These are phyloP conservation scores for Tapirus indicus DNA, from an alignment of 2,797 vertebrate species.

Conservation along the genomic window DNA sequence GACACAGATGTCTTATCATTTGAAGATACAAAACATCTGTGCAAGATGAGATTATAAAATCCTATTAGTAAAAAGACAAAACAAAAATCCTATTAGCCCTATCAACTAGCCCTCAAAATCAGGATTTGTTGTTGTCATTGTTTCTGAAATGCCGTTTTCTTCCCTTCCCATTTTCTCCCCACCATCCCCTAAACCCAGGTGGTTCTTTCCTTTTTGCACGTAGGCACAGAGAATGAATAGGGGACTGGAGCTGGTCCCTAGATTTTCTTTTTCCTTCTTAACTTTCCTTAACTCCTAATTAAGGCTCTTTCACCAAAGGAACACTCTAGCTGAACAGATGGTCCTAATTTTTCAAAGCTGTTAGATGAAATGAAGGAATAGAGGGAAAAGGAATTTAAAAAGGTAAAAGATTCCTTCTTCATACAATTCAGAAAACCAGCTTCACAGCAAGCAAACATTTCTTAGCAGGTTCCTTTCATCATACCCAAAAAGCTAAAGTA, in stretches of 20 bases:
- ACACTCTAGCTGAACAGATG: background rate
- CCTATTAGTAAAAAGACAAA: constrained; percentile 35
- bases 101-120: constrained; percentile 17
- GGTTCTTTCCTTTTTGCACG: background rate
- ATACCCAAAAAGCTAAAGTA: constrained; percentile 14
- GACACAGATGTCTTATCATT: background rate
- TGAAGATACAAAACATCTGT: constrained; percentile 58
- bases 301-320: background rate
- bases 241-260: background rate
- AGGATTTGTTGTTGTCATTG: background rate
- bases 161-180: background rate
- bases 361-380: constrained; percentile 25
- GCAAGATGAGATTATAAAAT: constrained; percentile 22
- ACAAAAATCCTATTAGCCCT: background rate
- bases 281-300: constrained; percentile 35
- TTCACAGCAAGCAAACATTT: constrained; percentile 54
- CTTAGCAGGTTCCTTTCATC: constrained; percentile 38
- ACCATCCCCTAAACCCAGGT: background rate
- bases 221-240: constrained; percentile 19
- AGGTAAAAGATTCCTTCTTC: constrained; percentile 6
- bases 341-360: constrained; percentile 37
- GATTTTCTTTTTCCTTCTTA: constrained; percentile 39
- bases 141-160: constrained; percentile 34
- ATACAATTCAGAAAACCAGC: constrained; percentile 43
- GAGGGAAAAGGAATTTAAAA: constrained; percentile 13